A percentile compares a stretch with the other conserved stretches of the same genome.
These are phyloP conservation scores for Eulemur mongoz DNA, from an alignment of 2,797 vertebrate genomes.

Conservation along the genomic window DNA sequence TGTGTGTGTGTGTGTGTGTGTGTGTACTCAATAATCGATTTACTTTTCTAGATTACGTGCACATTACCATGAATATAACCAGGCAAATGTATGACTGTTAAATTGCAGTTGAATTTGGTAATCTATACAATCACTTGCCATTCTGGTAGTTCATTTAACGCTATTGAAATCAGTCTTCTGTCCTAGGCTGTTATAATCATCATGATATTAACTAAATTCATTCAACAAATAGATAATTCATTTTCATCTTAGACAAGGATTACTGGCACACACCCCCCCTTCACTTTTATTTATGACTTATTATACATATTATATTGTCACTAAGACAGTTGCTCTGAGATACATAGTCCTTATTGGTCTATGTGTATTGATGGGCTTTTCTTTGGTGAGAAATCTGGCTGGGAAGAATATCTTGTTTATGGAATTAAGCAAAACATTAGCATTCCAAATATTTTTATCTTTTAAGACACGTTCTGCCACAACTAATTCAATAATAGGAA, in stretches of 20 bases:
- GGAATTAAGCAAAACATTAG: background rate
- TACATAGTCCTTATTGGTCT: background rate
- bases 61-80: background rate
- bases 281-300: background rate
- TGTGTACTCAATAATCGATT: background rate
- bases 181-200: slow-evolving; percentile 13
- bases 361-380: background rate
- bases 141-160: background rate
- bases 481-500: background rate
- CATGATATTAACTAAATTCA: background rate
- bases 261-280: background rate
- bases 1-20: background rate
- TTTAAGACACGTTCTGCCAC: background rate
- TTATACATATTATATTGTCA: background rate
- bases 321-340: background rate
- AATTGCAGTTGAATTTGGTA: background rate
- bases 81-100: background rate
- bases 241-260: background rate
- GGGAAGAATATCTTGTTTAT: background rate
- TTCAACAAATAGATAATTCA: background rate
- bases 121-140: background rate
- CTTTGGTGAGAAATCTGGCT: background rate
- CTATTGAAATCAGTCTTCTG: background rate
- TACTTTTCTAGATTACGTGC: background rate
- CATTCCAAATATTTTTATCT: background rate